These are phyloP conservation scores for Phalacrocorax pelagicus DNA, from an alignment of 2,113 vertebrate genomes.

Conservation along the genomic window DNA sequence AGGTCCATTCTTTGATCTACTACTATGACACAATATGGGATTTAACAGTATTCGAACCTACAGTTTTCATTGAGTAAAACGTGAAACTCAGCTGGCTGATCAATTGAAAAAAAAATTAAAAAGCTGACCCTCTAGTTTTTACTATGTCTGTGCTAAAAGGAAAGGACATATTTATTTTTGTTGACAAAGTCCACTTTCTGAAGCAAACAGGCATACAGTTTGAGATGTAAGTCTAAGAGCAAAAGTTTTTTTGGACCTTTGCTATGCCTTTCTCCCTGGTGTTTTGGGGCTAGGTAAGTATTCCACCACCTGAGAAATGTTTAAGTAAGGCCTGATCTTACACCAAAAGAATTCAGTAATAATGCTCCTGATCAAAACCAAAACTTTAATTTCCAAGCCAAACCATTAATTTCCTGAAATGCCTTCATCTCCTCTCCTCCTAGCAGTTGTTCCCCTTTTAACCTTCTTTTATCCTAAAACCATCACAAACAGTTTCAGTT, in stretches of 20 bases:
- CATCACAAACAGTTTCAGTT: neutral
- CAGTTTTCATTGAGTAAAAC: neutral
- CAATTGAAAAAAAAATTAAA: neutral
- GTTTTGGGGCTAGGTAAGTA: neutral
- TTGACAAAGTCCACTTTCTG: neutral
- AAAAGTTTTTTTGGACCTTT: neutral
- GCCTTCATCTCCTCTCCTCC: neutral
- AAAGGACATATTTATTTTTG: neutral
- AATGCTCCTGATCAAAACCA: constrained; percentile 35
- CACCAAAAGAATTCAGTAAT: constrained; percentile 21
- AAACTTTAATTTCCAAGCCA: constrained; percentile 24
- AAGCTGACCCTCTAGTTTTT: neutral
- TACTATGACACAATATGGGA: neutral
- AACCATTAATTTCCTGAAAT: constrained; percentile 19
- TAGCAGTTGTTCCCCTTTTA: neutral
- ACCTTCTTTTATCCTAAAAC: neutral
- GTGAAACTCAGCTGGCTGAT: neutral
- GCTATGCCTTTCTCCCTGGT: neutral
- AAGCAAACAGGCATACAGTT: neutral
- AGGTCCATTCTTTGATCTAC: neutral
- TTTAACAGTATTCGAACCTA: neutral
- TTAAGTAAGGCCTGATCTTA: constrained; percentile 6
- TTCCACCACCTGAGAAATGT: neutral
- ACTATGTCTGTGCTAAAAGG: neutral
- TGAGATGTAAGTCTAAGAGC: neutral